Evolutionary conservation across 2,797 vertebrate species (phyloP).

Genomic region (Trichosurus vulpecula): DNA sequence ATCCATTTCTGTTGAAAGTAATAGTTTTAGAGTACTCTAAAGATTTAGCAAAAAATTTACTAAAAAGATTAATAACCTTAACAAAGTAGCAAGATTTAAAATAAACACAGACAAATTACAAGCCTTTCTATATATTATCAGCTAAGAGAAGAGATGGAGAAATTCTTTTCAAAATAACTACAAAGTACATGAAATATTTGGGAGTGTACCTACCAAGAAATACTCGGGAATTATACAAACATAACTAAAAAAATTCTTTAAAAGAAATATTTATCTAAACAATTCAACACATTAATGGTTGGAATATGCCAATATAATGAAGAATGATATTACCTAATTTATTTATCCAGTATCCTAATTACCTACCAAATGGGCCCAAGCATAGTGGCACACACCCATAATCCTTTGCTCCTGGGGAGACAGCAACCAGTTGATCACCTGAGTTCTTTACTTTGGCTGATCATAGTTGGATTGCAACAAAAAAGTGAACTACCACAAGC

Average conservation of each 20-base stretch:
- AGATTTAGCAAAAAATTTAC: neutral
- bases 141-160: neutral
- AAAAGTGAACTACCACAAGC: neutral
- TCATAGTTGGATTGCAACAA: neutral
- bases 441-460: neutral
- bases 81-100: neutral
- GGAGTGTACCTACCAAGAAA: neutral
- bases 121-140: neutral
- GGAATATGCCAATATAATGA: neutral
- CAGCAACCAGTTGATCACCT: neutral
- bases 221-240: neutral
- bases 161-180: neutral
- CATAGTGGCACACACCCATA: neutral
- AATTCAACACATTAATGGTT: neutral
- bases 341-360: neutral
- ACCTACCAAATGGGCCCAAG: neutral
- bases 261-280: neutral
- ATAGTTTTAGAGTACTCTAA: neutral
- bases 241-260: neutral
- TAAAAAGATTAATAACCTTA: neutral
- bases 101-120: neutral
- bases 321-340: neutral
- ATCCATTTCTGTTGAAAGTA: neutral
- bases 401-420: neutral
- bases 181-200: neutral